These are phyloP conservation scores for Dasypolia templi DNA, from an alignment of 2,888 invertebrate species.

Conservation along the genomic window DNA sequence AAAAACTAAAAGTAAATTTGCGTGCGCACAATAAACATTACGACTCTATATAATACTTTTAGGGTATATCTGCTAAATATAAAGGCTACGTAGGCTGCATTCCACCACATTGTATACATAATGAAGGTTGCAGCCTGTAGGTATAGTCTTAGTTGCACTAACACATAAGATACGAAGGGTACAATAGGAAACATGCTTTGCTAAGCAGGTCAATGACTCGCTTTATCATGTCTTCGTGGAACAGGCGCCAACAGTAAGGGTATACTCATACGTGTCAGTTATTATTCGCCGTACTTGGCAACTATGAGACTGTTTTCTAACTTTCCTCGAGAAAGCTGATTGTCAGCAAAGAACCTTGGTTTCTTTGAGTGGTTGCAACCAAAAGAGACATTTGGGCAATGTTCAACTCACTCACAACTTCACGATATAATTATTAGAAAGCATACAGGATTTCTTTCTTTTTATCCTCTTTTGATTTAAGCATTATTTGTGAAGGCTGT, in stretches of 20 bases:
- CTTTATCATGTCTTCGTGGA: slow-evolving; percentile 59
- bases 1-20: too few relatives aligned
- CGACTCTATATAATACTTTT: too few relatives aligned
- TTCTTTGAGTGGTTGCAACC: neutral
- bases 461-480: neutral
- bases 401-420: neutral
- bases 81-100: slow-evolving; percentile 19
- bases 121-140: slow-evolving; percentile 35
- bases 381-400: neutral
- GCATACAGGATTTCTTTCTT: neutral
- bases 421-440: neutral
- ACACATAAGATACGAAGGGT: slow-evolving; percentile 49
- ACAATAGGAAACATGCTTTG: slow-evolving; percentile 62
- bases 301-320: neutral
- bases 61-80: too few relatives aligned
- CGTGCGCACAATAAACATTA: too few relatives aligned
- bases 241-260: slow-evolving; percentile 38
- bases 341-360: neutral
- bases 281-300: slow-evolving; percentile 15
- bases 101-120: slow-evolving; percentile 42
- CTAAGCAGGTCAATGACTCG: slow-evolving; percentile 67
- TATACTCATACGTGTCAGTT: slow-evolving; percentile 14
- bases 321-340: slow-evolving; percentile 26
- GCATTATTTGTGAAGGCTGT: neutral
- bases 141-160: slow-evolving; percentile 22